Conservation (phyloP, 2,113 vertebrate species). For the Capreolus pygargus region DNA sequence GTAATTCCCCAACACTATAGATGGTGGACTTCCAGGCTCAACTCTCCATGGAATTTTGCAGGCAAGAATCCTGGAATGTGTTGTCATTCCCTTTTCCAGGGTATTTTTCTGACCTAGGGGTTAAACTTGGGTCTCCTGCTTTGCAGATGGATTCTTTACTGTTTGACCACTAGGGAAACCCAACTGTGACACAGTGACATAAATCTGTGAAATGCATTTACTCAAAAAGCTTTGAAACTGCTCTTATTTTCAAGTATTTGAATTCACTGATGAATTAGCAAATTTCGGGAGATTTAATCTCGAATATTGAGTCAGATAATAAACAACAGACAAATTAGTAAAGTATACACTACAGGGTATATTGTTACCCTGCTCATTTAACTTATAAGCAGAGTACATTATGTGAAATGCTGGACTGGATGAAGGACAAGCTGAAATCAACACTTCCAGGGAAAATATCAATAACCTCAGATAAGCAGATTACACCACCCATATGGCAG, state of each 20-base stretch:
- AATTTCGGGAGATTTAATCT: neutral
- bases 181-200: neutral
- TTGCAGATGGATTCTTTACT: neutral
- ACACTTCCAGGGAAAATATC: neutral
- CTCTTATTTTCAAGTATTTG: neutral
- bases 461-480: neutral
- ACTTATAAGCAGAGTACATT: neutral
- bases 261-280: neutral
- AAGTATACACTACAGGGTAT: neutral
- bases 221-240: neutral
- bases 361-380: neutral
- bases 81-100: neutral
- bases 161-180: neutral
- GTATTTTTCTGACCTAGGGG: neutral
- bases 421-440: neutral
- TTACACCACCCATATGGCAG: neutral
- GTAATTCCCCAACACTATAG: neutral
- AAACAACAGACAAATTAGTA: neutral
- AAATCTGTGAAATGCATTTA: neutral
- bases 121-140: neutral
- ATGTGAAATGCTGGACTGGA: neutral
- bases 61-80: neutral
- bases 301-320: neutral
- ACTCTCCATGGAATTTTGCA: neutral
- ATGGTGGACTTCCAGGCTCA: neutral